A percentile compares a stretch with the other conserved stretches of the same genome.
phyloP scores from a whole-genome alignment of 1,140 invertebrate species.

The Lasioglossum albipes region DNA sequence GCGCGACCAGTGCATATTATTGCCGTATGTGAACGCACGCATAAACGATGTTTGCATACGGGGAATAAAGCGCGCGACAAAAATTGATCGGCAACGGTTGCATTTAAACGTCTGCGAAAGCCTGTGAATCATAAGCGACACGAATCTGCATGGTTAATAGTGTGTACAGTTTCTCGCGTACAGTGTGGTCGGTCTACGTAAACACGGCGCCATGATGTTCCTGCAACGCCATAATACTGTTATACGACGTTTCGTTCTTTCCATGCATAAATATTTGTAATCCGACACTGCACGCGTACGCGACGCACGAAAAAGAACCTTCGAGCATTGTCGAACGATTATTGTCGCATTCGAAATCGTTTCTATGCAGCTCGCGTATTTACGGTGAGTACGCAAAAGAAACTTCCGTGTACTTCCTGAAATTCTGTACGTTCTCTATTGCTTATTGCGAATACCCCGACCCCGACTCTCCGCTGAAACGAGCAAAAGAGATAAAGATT shows the following conservation, averaged over 20 bases:
- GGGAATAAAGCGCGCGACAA: not conserved
- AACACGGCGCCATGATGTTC: conserved; percentile 55
- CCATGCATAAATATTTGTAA: conserved; percentile 38
- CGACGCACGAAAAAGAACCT: conserved; percentile 1
- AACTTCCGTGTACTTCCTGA: conserved; percentile 12
- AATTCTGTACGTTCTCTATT: conserved; percentile 28
- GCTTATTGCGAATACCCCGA: conserved; percentile 35
- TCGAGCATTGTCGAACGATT: not conserved
- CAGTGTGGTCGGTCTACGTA: conserved; percentile 30
- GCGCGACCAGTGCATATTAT: conserved; percentile 38
- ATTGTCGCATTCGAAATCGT: not conserved
- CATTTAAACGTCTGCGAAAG: not conserved
- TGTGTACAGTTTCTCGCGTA: conserved; percentile 20
- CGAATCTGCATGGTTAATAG: not conserved
- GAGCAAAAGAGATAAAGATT: conserved; percentile 29
- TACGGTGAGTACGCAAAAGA: conserved; percentile 30
- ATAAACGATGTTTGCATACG: conserved; percentile 28
- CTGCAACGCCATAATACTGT: conserved; percentile 54
- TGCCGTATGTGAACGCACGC: conserved; percentile 25
- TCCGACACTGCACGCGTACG: conserved; percentile 5
- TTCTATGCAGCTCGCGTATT: not conserved
- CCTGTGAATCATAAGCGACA: not conserved
- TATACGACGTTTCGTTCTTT: conserved; percentile 48
- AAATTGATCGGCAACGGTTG: not conserved
- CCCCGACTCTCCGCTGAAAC: conserved; percentile 26